Percentiles rank a stretch among this genome's conserved stretches.
Evolutionary conservation across 2,113 vertebrate genomes (phyloP).

Genomic region (Caranx melampygus): DNA sequence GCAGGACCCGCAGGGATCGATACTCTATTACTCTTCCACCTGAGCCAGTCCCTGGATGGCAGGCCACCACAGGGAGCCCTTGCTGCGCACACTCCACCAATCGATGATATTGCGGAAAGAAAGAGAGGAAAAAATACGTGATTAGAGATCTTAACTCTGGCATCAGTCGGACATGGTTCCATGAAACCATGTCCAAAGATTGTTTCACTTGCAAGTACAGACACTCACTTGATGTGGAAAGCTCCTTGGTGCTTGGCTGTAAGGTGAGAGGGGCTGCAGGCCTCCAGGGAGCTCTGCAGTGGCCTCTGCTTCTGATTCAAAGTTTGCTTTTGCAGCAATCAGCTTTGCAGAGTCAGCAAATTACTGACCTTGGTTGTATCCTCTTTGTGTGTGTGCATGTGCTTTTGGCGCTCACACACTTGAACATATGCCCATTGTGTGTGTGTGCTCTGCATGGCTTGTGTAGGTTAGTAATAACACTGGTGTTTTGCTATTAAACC

Average conservation of each 20-base stretch:
- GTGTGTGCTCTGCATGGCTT: neutral
- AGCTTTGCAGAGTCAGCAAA: constrained; percentile 67
- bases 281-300: constrained; percentile 59
- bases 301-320: constrained; percentile 62
- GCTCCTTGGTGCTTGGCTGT: constrained; percentile 13
- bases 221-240: constrained; percentile 10
- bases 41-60: constrained; percentile 44
- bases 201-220: neutral
- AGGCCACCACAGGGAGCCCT: constrained; percentile 56
- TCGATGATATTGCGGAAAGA: constrained; percentile 51
- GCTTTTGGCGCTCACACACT: neutral
- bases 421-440: neutral
- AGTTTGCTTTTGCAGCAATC: constrained; percentile 67
- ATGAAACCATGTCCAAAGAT: constrained; percentile 1
- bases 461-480: neutral
- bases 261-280: constrained; percentile 33
- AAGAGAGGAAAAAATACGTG: constrained; percentile 16
- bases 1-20: constrained; percentile 60
- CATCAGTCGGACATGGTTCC: constrained; percentile 8
- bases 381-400: constrained; percentile 5
- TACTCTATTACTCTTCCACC: constrained; percentile 73
- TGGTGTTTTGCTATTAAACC: constrained; percentile 11
- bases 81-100: constrained; percentile 45
- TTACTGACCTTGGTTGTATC: constrained; percentile 64
- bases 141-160: constrained; percentile 61